Percentiles rank a stretch among this genome's conserved stretches.
These are phyloP conservation scores for Agonopterix arenella DNA, from an alignment of 2,888 invertebrate species.

Conservation along the genomic window DNA sequence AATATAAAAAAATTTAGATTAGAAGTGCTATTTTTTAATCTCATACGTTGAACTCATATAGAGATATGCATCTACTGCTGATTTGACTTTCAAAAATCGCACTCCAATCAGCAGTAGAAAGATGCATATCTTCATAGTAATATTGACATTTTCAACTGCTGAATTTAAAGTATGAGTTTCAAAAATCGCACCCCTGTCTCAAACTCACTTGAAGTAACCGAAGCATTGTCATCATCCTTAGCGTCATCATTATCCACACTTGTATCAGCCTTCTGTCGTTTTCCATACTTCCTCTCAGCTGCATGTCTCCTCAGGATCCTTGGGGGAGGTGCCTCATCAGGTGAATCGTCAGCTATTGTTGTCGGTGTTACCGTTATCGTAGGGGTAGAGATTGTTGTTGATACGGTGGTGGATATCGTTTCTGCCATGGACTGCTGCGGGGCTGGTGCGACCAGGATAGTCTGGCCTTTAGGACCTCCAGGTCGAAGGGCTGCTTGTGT, in stretches of 20 bases:
- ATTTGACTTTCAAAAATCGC: no score
- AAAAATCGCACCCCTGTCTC: no score
- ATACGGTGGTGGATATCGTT: constrained; percentile 14
- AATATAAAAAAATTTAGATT: no score
- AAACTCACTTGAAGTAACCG: constrained; percentile 45
- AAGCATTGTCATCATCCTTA: constrained; percentile 27
- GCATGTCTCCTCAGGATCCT: constrained; percentile 49
- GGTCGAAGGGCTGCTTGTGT: constrained; percentile 54
- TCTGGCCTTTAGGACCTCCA: constrained; percentile 58
- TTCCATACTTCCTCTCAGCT: constrained; percentile 60
- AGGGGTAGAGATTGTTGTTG: constrained; percentile 16
- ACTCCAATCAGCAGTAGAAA: no score
- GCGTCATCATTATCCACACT: constrained; percentile 39
- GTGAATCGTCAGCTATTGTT: constrained; percentile 33
- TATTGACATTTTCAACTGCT: no score
- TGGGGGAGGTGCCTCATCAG: constrained; percentile 38
- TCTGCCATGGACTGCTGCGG: constrained; percentile 22
- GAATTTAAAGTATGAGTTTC: no score
- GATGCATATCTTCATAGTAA: no score
- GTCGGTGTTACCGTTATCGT: constrained; percentile 25
- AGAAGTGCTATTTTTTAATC: no score
- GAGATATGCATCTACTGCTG: no score
- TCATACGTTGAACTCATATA: no score
- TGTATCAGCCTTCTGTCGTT: constrained; percentile 58
- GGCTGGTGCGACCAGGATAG: constrained; percentile 59